Conservation (phyloP, 2,888 invertebrate genomes). For the Agrochola macilenta region DNA sequence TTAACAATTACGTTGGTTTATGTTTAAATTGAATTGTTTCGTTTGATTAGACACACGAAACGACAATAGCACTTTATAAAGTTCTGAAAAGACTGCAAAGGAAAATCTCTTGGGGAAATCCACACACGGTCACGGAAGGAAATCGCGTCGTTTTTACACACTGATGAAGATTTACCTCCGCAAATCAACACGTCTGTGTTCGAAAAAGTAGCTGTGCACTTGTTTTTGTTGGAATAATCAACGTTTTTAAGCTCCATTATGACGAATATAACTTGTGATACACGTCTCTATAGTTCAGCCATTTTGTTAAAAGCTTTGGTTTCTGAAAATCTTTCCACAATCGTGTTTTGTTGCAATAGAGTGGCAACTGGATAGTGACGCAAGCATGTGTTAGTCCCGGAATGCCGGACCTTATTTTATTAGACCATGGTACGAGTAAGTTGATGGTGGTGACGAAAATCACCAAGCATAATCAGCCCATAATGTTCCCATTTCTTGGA, state of each 20-base stretch:
- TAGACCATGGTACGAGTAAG: too few relatives aligned
- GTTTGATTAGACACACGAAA: too few relatives aligned
- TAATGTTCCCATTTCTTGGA: too few relatives aligned
- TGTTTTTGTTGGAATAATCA: constrained; percentile 77
- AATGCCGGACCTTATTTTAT: too few relatives aligned
- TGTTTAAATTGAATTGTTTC: too few relatives aligned
- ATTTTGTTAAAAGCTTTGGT: constrained; percentile 88
- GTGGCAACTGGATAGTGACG: too few relatives aligned
- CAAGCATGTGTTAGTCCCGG: too few relatives aligned
- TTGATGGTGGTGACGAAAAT: background rate
- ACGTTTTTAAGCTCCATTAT: constrained; percentile 87
- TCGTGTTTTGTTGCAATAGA: too few relatives aligned
- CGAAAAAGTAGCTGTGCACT: constrained; percentile 76
- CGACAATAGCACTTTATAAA: constrained; percentile 75
- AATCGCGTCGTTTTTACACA: constrained; percentile 72
- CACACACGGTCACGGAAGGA: constrained; percentile 73
- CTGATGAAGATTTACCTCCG: constrained; percentile 73
- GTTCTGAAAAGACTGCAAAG: constrained; percentile 71
- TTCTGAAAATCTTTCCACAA: too few relatives aligned
- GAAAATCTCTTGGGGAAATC: constrained; percentile 71
- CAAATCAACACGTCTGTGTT: constrained; percentile 75
- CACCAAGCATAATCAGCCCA: background rate
- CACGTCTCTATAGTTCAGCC: constrained; percentile 89
- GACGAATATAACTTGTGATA: constrained; percentile 72
- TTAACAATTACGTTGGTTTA: too few relatives aligned